Percentiles rank a stretch among this genome's conserved stretches.
Evolutionary conservation across 2,888 invertebrate species (phyloP).

Genomic region (Diarsia dahlii): DNA sequence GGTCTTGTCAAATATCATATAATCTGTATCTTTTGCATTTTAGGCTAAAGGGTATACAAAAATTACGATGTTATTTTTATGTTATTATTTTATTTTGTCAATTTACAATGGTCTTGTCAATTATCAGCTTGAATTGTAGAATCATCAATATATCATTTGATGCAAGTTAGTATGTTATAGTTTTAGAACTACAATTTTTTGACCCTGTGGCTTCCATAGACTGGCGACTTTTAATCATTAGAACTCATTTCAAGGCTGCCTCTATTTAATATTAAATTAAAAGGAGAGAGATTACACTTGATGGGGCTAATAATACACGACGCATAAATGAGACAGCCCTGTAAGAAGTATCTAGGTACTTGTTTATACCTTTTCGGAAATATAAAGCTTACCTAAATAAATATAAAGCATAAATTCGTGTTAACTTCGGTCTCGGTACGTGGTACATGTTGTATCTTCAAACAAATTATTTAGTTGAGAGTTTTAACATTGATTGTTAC

Average conservation of each 20-base stretch:
- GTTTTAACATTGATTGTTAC: no score
- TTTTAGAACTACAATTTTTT: slow-evolving; percentile 4
- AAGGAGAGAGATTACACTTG: neutral
- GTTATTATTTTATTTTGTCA: slow-evolving; percentile 11
- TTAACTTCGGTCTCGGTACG: neutral
- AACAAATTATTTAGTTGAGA: slow-evolving; percentile 23
- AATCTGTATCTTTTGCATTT: neutral
- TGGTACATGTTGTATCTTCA: slow-evolving; percentile 20
- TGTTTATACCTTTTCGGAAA: slow-evolving; percentile 7
- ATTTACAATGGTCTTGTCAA: slow-evolving; percentile 12
- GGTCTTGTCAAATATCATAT: neutral
- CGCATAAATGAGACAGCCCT: slow-evolving; percentile 6
- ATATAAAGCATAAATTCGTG: slow-evolving; percentile 8
- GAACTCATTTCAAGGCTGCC: slow-evolving; percentile 5
- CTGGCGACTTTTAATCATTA: neutral
- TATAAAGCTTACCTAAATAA: neutral
- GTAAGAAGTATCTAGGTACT: neutral
- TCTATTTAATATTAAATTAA: slow-evolving; percentile 2
- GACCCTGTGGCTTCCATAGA: slow-evolving; percentile 12
- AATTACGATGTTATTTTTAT: neutral
- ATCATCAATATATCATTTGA: slow-evolving; percentile 8
- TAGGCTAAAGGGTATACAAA: neutral
- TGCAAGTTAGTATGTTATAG: slow-evolving; percentile 1
- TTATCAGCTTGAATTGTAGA: neutral
- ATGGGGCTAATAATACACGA: neutral